Evolutionary conservation across 2,888 invertebrate genomes (phyloP), one percentile per base, ranked within the genome.

Genomic region (Idaea biselata): DNA sequence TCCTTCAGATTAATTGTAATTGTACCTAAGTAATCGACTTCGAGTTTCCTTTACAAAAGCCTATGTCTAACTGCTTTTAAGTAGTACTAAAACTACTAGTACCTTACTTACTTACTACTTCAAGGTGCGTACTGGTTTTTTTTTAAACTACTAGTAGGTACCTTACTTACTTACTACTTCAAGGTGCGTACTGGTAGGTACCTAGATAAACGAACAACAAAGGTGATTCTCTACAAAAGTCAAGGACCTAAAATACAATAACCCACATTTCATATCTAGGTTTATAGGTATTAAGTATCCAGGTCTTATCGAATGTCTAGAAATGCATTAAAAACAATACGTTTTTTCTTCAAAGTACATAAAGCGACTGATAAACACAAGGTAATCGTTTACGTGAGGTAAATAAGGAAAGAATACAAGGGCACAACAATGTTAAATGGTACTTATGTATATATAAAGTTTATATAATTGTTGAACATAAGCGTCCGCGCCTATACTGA

Each of bases 401-500:
- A 68, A 76, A 73, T 72, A 74, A 75, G 73, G 72, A 74, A 73
- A 75, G 69, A 61, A 54, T 18, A 62, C 70, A 72, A 73, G 75
- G 76, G 70, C 73, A 60, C 7, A n/a, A 58, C 55, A 59, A 69
- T 63, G 59, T 18, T 63, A 56, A 60, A 31, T 60, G 60, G 14
- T 44, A 44, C 44, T 11, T 44, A 44, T 44, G 11, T 44, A 44
- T 44, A 44, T 44, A 44, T 44, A 44, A 44, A 14, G 11, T 44
- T 44, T 44, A 44, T 44, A 44, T 44, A 44, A 44, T 44, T 7
- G 14, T 44, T 32, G 32, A 32, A 44, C 44, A 44, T 44, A 44
- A 44, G 44, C 2, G 44, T 44, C 14, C 2, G 44, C 44, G 44
- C 11, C 44, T 14, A 44, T 14, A 44, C 2, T 1, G 5, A 7